Evolutionary conservation across 1,140 invertebrate species (phyloP).

Genomic region (Drosophila punjabiensis): DNA sequence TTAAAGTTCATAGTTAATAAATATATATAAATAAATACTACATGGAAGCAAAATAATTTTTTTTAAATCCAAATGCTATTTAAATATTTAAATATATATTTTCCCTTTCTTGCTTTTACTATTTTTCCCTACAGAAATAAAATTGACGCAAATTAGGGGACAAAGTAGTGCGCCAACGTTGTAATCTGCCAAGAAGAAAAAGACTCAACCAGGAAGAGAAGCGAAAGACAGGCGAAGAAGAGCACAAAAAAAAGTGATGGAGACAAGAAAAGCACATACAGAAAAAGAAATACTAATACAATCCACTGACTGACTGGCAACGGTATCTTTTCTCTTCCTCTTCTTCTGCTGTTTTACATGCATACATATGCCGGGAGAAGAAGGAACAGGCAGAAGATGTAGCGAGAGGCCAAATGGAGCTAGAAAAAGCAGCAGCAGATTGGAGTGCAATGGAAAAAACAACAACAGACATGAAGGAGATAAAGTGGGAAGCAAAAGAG

Average conservation of each 20-base stretch:
- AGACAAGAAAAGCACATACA: slow-evolving; percentile 36
- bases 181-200: slow-evolving; percentile 8
- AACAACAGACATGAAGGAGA: slow-evolving; percentile 20
- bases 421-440: slow-evolving; percentile 33
- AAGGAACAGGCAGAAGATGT: slow-evolving; percentile 44
- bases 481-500: slow-evolving; percentile 35
- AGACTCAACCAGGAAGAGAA: slow-evolving; percentile 34
- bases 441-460: slow-evolving; percentile 45
- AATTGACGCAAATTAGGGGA: slow-evolving; percentile 9
- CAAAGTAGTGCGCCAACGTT: slow-evolving; percentile 17
- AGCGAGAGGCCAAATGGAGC: slow-evolving; percentile 33
- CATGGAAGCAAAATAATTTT: too few relatives aligned
- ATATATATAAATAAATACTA: too few relatives aligned
- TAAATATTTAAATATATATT: background rate
- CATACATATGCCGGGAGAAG: slow-evolving; percentile 15
- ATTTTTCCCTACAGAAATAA: background rate
- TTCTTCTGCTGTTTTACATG: slow-evolving; percentile 16
- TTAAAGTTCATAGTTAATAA: too few relatives aligned
- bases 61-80: background rate
- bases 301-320: slow-evolving; percentile 32
- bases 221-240: slow-evolving; percentile 1
- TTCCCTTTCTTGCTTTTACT: background rate
- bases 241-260: slow-evolving; percentile 5
- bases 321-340: slow-evolving; percentile 23
- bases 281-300: slow-evolving; percentile 52